Percentiles rank a stretch among this genome's conserved stretches.
phyloP scores from a whole-genome alignment of 2,113 vertebrate genomes.

The Grallaria varia region DNA sequence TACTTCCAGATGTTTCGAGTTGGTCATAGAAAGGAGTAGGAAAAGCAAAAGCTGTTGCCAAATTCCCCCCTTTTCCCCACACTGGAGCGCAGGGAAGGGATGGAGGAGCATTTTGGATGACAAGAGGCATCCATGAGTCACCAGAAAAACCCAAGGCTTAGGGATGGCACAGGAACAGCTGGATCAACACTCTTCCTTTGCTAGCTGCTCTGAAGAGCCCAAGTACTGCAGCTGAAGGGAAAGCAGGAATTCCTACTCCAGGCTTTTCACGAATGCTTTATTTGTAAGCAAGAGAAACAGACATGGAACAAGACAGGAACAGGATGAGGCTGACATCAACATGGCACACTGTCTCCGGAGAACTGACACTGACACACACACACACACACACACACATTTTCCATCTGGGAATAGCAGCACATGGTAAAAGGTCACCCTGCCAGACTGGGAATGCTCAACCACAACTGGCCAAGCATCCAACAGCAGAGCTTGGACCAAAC shows the following conservation, averaged over 20 bases:
- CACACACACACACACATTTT: not conserved
- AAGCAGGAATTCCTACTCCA: not conserved
- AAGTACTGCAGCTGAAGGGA: not conserved
- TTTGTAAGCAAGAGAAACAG: not conserved
- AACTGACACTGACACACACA: not conserved
- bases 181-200: not conserved
- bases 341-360: not conserved
- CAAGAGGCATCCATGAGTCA: not conserved
- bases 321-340: not conserved
- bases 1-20: not conserved
- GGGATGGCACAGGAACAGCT: not conserved
- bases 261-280: constrained; percentile 23
- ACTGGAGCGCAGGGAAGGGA: not conserved
- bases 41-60: not conserved
- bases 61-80: not conserved
- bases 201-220: not conserved
- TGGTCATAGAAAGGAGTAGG: not conserved
- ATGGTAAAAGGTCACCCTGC: not conserved
- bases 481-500: not conserved
- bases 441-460: not conserved
- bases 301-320: not conserved
- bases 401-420: not conserved
- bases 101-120: not conserved
- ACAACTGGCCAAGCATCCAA: not conserved
- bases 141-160: not conserved